phyloP scores from a whole-genome alignment of 2,888 invertebrate genomes.

The Standfussiana lucernea region DNA sequence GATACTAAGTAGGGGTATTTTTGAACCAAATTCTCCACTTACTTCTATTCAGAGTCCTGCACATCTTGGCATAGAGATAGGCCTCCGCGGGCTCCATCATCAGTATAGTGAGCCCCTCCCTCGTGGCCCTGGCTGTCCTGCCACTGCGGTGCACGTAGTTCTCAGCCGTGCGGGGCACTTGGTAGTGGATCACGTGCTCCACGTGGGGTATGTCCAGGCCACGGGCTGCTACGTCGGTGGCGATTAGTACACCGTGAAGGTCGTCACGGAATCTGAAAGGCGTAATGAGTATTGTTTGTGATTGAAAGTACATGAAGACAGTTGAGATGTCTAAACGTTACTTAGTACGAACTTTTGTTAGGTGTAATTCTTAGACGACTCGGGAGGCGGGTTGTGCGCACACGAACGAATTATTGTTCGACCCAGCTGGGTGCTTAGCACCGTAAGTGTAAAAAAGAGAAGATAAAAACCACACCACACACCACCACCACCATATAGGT shows the following conservation, averaged over 20 bases:
- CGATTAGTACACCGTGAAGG: constrained; percentile 94
- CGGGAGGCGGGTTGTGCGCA: too few relatives aligned
- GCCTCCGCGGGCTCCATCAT: constrained; percentile 97
- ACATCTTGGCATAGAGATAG: constrained; percentile 94
- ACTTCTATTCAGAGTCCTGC: constrained; percentile 93
- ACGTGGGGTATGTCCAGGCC: constrained; percentile 98
- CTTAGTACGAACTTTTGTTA: too few relatives aligned
- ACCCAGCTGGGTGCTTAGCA: too few relatives aligned
- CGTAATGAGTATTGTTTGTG: neutral
- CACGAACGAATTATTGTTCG: too few relatives aligned
- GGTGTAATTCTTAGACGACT: too few relatives aligned
- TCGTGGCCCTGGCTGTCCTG: constrained; percentile 97
- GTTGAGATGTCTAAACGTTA: too few relatives aligned
- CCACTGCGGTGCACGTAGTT: constrained; percentile 99
- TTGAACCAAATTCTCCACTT: neutral
- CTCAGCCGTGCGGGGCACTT: constrained; percentile 98
- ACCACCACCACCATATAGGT: too few relatives aligned
- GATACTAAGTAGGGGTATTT: neutral
- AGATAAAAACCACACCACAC: too few relatives aligned
- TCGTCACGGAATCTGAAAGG: constrained; percentile 92
- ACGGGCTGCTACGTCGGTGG: constrained; percentile 99
- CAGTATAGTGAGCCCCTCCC: constrained; percentile 97
- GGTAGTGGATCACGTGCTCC: constrained; percentile 99
- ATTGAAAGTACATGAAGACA: neutral
- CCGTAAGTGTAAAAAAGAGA: too few relatives aligned